A percentile compares a stretch with the other conserved stretches of the same genome.
phyloP scores from a whole-genome alignment of 2,797 vertebrate genomes.

The Bufotes viridis region DNA sequence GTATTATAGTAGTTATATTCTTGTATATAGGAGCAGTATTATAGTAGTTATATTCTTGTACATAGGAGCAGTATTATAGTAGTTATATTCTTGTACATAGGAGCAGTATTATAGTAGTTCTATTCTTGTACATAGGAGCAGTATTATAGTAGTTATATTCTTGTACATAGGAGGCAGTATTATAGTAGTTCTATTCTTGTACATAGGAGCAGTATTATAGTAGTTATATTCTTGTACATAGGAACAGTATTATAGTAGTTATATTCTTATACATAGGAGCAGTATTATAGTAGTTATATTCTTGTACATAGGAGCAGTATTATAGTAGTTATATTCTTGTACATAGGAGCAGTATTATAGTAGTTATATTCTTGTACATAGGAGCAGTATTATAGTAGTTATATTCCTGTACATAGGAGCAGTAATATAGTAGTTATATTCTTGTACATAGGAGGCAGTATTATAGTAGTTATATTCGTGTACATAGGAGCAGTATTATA shows the following conservation, averaged over 20 bases:
- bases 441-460: background rate
- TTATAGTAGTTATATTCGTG: background rate
- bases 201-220: no score
- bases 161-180: background rate
- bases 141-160: slow-evolving; percentile 5
- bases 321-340: no score
- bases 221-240: no score
- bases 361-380: slow-evolving; percentile 1
- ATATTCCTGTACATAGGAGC: background rate
- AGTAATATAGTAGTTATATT: background rate
- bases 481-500: background rate
- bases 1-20: no score
- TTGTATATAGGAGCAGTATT: no score
- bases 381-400: background rate
- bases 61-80: background rate
- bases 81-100: no score
- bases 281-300: background rate
- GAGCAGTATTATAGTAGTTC: background rate
- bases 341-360: background rate
- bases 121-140: background rate
- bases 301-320: no score
- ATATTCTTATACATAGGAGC: no score
- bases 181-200: no score
- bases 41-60: background rate
- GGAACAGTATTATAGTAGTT: no score